Evolutionary conservation across 2,113 vertebrate species (phyloP).

Genomic region (Brienomyrus longianalis): DNA sequence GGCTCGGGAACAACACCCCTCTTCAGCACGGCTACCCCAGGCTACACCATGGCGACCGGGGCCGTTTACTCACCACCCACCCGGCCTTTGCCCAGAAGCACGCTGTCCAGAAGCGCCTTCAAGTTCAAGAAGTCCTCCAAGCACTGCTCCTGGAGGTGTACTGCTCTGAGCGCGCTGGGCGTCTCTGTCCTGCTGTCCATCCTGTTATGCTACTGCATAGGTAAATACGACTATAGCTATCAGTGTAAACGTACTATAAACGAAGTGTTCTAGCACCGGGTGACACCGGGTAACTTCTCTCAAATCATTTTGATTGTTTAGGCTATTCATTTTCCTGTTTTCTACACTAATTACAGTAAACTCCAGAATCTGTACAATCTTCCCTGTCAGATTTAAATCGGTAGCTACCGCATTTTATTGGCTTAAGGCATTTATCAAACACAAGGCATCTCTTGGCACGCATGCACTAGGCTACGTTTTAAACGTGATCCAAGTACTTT

Average conservation of each 20-base stretch:
- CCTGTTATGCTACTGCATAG: conserved; percentile 93
- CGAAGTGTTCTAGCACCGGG: neutral
- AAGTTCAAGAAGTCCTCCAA: conserved; percentile 98
- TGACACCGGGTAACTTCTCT: neutral
- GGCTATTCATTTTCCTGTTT: neutral
- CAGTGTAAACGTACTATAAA: neutral
- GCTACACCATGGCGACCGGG: conserved; percentile 97
- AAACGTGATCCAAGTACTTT: neutral
- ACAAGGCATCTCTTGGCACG: neutral
- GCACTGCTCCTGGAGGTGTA: conserved; percentile 97
- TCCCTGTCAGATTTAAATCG: neutral
- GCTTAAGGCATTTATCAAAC: neutral
- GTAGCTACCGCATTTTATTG: neutral
- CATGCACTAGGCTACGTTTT: neutral
- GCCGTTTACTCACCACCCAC: conserved; percentile 96
- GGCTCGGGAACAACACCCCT: conserved; percentile 93
- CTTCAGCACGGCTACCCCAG: conserved; percentile 90
- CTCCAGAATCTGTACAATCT: neutral
- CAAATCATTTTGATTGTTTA: neutral
- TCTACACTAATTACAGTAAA: neutral
- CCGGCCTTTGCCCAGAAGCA: conserved; percentile 87
- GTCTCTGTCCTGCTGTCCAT: conserved; percentile 87
- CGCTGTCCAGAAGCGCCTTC: conserved; percentile 91
- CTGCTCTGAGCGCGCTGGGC: conserved; percentile 86
- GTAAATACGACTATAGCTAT: conserved; percentile 56